These are phyloP conservation scores for Lissonota sp. DNA, from an alignment of 2,888 invertebrate genomes.

Conservation along the genomic window DNA sequence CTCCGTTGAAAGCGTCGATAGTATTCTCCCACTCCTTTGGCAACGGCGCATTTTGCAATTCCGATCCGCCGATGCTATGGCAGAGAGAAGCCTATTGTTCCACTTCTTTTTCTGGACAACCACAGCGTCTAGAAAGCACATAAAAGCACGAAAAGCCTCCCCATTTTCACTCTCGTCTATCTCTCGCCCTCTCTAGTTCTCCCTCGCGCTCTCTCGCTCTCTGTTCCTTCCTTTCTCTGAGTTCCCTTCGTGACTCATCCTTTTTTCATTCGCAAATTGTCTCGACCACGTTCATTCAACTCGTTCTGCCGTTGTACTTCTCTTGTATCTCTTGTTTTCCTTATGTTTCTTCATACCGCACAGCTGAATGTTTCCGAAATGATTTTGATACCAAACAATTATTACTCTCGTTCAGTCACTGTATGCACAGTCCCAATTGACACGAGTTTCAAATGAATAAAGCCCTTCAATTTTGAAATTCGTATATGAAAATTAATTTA, in stretches of 20 bases:
- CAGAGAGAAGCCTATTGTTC: conserved; percentile 64
- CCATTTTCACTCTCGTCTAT: conserved; percentile 42
- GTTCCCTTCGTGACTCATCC: too few species aligned
- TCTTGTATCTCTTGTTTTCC: conserved; percentile 4
- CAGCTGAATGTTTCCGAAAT: too few species aligned
- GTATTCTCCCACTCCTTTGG: background rate
- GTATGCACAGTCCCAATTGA: too few species aligned
- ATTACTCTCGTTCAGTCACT: too few species aligned
- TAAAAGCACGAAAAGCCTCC: conserved; percentile 46
- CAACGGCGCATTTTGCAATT: conserved; percentile 70
- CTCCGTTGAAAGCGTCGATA: conserved; percentile 66
- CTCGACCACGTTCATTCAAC: conserved; percentile 45
- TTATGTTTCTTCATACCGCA: background rate
- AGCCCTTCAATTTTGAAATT: too few species aligned
- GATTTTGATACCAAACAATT: too few species aligned
- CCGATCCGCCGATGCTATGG: conserved; percentile 68
- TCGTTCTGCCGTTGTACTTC: conserved; percentile 26
- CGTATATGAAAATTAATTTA: too few species aligned
- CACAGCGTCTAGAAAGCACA: conserved; percentile 36
- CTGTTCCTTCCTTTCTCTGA: too few species aligned
- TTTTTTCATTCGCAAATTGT: conserved; percentile 43
- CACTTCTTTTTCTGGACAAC: conserved; percentile 58
- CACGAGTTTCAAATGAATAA: too few species aligned
- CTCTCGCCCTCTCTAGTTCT: conserved; percentile 18
- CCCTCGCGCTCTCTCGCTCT: too few species aligned